Evolutionary conservation across 2,113 vertebrate species (phyloP), one percentile per base, ranked within the genome.

Genomic region (Rhombomys opimus): DNA sequence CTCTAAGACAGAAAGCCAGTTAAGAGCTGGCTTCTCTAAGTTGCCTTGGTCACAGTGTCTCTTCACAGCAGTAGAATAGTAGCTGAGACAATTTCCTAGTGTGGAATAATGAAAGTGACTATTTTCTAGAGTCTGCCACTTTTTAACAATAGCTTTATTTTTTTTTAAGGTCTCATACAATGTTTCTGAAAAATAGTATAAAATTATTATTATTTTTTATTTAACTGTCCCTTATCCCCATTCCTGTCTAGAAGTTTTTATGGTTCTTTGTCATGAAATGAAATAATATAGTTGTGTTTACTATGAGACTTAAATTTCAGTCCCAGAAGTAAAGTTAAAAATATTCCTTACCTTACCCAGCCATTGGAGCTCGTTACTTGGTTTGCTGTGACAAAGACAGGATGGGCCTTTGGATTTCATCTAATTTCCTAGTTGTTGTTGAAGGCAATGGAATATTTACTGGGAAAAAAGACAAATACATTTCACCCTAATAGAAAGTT

Each of bases 391-490:
- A 81, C 0, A 32, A 63, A 82, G 84, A 94, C 46, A 77, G 82
- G 81, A 96, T 54, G 89, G 80, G 73, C 14, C 87, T 95, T 96
- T 97, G 59, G 41, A 82, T 77, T 91, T 97, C 54, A 87, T 75
- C 95, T 87, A 72, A 96, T 91, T 97, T 97, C 25, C 32, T 95
- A 30, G 38, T 87, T 97, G 65, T 35, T 41, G 2, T 95, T 70
- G 68, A 76, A 97, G 85, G 35, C 15, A 80, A 1, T 96, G 95
- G 87, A 68, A 13, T 95, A 93, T 87, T 41, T 97, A 82, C 52
- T 77, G 93, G 63, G 41, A 25, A 32, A 63, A 78, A 93, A 32
- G 75, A 75, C 61, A 95, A 93, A 76, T 22, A 78, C 46, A 68
- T 73, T 96, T 97, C 14, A 75, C 91, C 50, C 75, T 91, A 25